A percentile compares a stretch with the other conserved stretches of the same genome.
Evolutionary conservation across 1,140 invertebrate genomes (phyloP).

Genomic region (Platyscapa corneri): DNA sequence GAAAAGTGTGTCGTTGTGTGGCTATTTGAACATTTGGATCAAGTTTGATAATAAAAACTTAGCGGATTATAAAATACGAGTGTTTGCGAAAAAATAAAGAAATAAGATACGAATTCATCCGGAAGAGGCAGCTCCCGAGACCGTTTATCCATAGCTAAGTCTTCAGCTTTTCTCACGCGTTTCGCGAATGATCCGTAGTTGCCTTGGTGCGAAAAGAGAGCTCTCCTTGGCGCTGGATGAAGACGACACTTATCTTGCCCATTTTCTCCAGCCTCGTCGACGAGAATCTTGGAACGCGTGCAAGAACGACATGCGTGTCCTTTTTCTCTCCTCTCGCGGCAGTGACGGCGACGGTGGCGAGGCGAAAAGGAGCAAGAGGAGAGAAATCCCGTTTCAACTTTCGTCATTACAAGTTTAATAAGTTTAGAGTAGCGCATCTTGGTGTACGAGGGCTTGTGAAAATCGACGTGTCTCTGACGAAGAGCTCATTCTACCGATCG

Average conservation of each 20-base stretch:
- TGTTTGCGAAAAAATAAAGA: no score
- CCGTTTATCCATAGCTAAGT: no score
- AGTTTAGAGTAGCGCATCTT: constrained; percentile 56
- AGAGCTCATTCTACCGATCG: constrained; percentile 3
- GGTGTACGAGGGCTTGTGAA: constrained; percentile 7
- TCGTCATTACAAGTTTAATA: constrained; percentile 73
- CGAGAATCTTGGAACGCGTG: constrained; percentile 6
- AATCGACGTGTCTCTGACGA: constrained; percentile 36
- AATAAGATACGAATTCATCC: no score
- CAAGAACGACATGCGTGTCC: not conserved
- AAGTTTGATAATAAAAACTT: no score
- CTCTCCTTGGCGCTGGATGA: not conserved
- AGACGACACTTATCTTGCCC: not conserved
- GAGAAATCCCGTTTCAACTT: constrained; percentile 61
- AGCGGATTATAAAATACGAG: no score
- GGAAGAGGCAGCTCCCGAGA: no score
- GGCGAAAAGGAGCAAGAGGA: not conserved
- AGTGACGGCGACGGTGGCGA: not conserved
- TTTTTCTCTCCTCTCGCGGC: not conserved
- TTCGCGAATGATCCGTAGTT: not conserved
- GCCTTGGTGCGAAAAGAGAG: not conserved
- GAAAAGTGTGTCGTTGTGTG: no score
- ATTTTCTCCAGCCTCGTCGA: not conserved
- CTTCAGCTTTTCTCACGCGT: no score
- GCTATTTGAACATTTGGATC: no score